Percentiles rank a stretch among this genome's conserved stretches.
phyloP scores from a whole-genome alignment of 2,113 vertebrate genomes.

The Oncorhynchus clarkii region DNA sequence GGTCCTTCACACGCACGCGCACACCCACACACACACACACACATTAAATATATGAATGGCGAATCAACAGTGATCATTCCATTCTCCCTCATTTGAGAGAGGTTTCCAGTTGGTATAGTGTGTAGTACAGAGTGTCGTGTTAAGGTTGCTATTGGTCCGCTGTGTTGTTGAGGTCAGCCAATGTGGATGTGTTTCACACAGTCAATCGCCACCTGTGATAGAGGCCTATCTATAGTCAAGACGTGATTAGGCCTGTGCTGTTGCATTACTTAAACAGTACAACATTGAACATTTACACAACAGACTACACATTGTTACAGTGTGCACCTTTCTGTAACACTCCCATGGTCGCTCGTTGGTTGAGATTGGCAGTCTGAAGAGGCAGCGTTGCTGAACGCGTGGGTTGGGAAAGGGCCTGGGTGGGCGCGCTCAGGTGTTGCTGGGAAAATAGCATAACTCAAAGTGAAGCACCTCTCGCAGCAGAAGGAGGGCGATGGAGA shows the following conservation, averaged over 20 bases:
- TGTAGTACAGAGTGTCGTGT: slow-evolving; percentile 56
- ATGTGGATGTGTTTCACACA: slow-evolving; percentile 70
- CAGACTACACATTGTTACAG: no score
- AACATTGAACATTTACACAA: no score
- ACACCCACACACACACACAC: slow-evolving; percentile 2
- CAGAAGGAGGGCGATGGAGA: slow-evolving; percentile 25
- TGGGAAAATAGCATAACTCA: slow-evolving; percentile 56
- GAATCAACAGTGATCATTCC: slow-evolving; percentile 52
- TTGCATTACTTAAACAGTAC: no score
- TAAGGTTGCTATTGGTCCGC: slow-evolving; percentile 67
- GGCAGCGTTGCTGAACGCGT: slow-evolving; percentile 29
- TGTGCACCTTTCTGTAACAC: neutral
- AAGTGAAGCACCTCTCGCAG: slow-evolving; percentile 63
- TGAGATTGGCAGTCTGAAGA: slow-evolving; percentile 48
- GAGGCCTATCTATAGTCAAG: slow-evolving; percentile 72
- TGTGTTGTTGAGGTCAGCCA: slow-evolving; percentile 50
- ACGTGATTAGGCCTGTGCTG: slow-evolving; percentile 24
- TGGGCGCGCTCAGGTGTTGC: slow-evolving; percentile 29
- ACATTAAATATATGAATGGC: neutral
- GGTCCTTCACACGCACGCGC: slow-evolving; percentile 19
- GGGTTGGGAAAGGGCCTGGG: slow-evolving; percentile 28
- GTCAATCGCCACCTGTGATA: slow-evolving; percentile 72
- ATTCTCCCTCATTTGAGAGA: slow-evolving; percentile 44
- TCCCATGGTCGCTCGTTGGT: slow-evolving; percentile 2
- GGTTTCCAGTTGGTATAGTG: slow-evolving; percentile 67